phyloP scores from a whole-genome alignment of 37 sponge, comb jelly and placozoan species.

The Tethya wilhelma region DNA sequence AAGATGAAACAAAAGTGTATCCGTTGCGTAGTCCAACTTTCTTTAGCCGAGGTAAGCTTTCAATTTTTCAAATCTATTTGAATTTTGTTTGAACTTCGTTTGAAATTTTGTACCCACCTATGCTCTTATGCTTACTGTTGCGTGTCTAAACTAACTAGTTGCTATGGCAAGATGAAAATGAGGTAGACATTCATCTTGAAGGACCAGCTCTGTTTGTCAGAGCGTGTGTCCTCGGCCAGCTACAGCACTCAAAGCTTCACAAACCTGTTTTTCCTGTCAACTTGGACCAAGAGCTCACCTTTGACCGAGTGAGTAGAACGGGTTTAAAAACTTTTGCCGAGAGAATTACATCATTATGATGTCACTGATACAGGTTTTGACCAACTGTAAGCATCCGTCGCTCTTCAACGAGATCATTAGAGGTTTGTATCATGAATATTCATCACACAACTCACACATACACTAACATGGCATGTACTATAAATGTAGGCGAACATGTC shows the following conservation, averaged over 20 bases:
- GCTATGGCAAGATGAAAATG: slow-evolving; percentile 45
- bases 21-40: slow-evolving; percentile 60
- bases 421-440: slow-evolving; percentile 37
- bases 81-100: background rate
- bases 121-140: background rate
- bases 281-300: slow-evolving; percentile 51
- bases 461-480: background rate
- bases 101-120: background rate
- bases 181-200: slow-evolving; percentile 27
- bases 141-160: slow-evolving; percentile 15
- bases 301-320: slow-evolving; percentile 67
- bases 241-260: slow-evolving; percentile 62
- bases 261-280: slow-evolving; percentile 68
- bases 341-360: background rate
- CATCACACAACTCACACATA: background rate
- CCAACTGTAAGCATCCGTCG: slow-evolving; percentile 70
- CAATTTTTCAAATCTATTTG: background rate
- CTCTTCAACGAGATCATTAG: slow-evolving; percentile 70
- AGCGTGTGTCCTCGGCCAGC: slow-evolving; percentile 78
- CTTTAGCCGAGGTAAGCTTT: slow-evolving; percentile 41
- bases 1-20: slow-evolving; percentile 67
- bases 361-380: slow-evolving; percentile 57
- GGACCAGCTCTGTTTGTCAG: slow-evolving; percentile 75
- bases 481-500: slow-evolving; percentile 87
- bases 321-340: background rate